These are phyloP conservation scores for Eospalax fontanierii DNA, from an alignment of 2,797 vertebrate species.

Conservation along the genomic window DNA sequence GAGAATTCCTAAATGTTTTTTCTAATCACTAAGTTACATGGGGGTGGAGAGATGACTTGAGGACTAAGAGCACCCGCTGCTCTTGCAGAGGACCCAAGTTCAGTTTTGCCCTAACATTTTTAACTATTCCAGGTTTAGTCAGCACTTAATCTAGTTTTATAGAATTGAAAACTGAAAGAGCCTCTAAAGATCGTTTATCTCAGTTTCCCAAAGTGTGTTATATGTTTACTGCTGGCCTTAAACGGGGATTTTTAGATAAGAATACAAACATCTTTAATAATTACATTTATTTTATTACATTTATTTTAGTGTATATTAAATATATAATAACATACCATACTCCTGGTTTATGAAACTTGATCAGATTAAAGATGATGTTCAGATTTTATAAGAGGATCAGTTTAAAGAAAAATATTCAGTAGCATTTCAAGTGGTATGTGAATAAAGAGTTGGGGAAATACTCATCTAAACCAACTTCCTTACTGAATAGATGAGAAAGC, in stretches of 20 bases:
- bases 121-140: slow-evolving; percentile 56
- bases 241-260: slow-evolving; percentile 48
- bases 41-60: neutral
- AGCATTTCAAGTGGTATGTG: neutral
- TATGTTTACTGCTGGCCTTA: neutral
- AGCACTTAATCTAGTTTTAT: neutral
- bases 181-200: neutral
- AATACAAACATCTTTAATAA: slow-evolving; percentile 55
- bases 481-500: neutral
- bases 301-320: slow-evolving; percentile 59
- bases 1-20: slow-evolving; percentile 49
- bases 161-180: slow-evolving; percentile 42
- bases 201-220: slow-evolving; percentile 20
- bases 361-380: slow-evolving; percentile 50
- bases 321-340: neutral
- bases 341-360: slow-evolving; percentile 1
- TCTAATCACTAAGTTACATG: slow-evolving; percentile 19
- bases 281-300: too few species aligned
- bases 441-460: slow-evolving; percentile 36
- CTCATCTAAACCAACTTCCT: neutral
- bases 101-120: neutral
- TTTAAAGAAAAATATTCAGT: slow-evolving; percentile 71
- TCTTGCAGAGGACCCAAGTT: neutral
- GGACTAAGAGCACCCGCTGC: neutral
- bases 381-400: slow-evolving; percentile 42